phyloP scores from a whole-genome alignment of 2,797 vertebrate genomes.

The Megaceryle alcyon region DNA sequence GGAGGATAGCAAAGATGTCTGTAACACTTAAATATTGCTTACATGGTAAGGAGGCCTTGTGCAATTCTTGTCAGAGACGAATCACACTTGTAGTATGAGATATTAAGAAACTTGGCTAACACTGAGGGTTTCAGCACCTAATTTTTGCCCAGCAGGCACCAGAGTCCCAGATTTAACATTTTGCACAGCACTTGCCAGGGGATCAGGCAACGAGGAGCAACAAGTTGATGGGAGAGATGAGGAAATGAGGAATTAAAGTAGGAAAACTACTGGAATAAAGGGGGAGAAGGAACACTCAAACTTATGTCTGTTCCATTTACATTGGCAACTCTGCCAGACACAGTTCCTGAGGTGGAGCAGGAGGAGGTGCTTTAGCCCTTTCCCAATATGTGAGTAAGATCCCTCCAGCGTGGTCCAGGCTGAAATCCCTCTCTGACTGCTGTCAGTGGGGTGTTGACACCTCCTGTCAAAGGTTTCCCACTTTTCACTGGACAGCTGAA shows the following conservation, averaged over 20 bases:
- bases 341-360: no score
- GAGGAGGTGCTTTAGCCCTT: not conserved
- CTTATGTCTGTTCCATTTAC: not conserved
- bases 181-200: not conserved
- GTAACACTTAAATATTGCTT: not conserved
- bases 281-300: not conserved
- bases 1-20: not conserved
- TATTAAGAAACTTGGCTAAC: not conserved
- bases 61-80: not conserved
- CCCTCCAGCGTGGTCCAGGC: not conserved
- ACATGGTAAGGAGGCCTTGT: not conserved
- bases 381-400: not conserved
- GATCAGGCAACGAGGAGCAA: fast-evolving
- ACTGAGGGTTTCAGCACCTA: not conserved
- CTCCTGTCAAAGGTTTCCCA: not conserved
- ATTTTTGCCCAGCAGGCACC: not conserved
- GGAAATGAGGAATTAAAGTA: not conserved
- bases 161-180: not conserved
- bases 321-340: not conserved
- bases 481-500: not conserved
- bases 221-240: not conserved
- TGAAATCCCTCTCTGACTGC: not conserved
- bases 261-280: not conserved
- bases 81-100: not conserved
- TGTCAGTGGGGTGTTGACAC: not conserved